Base-by-base conservation (phyloP, 1,140 invertebrate genomes). In the Zaprionus camerounensis region DNA sequence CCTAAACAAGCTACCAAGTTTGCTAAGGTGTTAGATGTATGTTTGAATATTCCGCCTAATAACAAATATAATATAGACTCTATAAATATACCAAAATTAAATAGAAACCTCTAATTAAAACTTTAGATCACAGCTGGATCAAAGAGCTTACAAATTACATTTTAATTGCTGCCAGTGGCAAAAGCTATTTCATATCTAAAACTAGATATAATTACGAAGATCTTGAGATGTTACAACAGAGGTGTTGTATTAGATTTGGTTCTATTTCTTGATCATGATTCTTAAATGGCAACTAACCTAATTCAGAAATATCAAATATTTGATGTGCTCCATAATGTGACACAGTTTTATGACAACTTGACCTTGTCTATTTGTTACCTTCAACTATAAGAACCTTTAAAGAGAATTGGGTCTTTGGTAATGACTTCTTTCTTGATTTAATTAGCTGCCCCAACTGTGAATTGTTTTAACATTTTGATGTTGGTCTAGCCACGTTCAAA, bases 401-500 rank as follows among this genome's bases (percentile, higher is more conserved):
- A 46, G 41, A 7, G n/a, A 46, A 46, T 46, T 46, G 41, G 41
- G 41, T 46, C 41, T 46, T 46, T 17, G 41, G 41, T 17, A 17
- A 46, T 46, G 41, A 15, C 15, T 62, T 28, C 22, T 44, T 62
- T 38, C 51, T 38, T 12, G 26, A 15, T 57, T 49, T 44, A 49
- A 46, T 44, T 17, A 41, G 12, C 17, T 17, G 55, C 26, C 28
- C 17, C 41, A n/a, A 67, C 28, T 61, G 3, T 53, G 64, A n/a
- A 26, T 55, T 67, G 11, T 46, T 41, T 46, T 34, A 55, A 13
- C 20, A 24, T 66, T 67, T 71, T 80, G 5, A 44, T 76, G 63
- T 71, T 74, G 7, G 41, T 73, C 70, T 68, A 75, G 70, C 66
- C 70, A 77, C 53, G 70, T 59, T 71, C 38, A 46, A 71, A 75